These are phyloP conservation scores for Nematostella vectensis DNA, from an alignment of 92 coral and sea anemone genomes.

Conservation along the genomic window DNA sequence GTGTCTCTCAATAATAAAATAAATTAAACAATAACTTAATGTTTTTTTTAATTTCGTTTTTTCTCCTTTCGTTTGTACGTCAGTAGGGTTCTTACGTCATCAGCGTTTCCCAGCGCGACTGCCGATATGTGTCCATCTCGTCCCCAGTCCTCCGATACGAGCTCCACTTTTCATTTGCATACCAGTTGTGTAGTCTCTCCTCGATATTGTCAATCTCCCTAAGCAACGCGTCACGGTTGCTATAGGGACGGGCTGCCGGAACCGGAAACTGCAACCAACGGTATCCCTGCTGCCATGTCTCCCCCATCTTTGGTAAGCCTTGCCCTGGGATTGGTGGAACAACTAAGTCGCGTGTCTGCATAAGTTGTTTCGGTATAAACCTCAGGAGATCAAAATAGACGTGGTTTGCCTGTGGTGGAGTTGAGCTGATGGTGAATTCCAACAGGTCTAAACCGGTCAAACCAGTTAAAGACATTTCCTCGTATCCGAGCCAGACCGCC, in stretches of 20 bases:
- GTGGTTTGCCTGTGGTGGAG: neutral
- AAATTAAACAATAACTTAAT: too few relatives aligned
- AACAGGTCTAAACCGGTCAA: neutral
- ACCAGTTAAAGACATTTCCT: conserved; percentile 6
- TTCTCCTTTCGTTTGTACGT: too few relatives aligned
- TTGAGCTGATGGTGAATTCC: neutral
- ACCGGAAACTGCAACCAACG: neutral
- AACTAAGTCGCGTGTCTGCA: conserved; percentile 16
- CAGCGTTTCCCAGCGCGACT: neutral
- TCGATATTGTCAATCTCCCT: conserved; percentile 26
- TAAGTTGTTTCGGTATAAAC: conserved; percentile 1
- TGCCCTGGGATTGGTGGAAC: conserved; percentile 1
- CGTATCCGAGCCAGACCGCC: conserved; percentile 19
- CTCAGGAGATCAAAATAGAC: conserved; percentile 10
- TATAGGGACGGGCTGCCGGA: neutral
- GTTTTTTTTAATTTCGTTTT: too few relatives aligned
- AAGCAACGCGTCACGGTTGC: conserved; percentile 8
- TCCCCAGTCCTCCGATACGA: conserved; percentile 15
- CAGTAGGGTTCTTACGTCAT: too few relatives aligned
- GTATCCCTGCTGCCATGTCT: conserved; percentile 5
- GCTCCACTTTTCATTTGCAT: conserved; percentile 9
- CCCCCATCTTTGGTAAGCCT: neutral
- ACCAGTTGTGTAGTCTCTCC: conserved; percentile 31
- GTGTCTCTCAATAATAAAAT: too few relatives aligned
- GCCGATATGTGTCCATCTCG: neutral